Conservation (phyloP, 2,113 vertebrate species). For the Mystacornis crossleyi region DNA sequence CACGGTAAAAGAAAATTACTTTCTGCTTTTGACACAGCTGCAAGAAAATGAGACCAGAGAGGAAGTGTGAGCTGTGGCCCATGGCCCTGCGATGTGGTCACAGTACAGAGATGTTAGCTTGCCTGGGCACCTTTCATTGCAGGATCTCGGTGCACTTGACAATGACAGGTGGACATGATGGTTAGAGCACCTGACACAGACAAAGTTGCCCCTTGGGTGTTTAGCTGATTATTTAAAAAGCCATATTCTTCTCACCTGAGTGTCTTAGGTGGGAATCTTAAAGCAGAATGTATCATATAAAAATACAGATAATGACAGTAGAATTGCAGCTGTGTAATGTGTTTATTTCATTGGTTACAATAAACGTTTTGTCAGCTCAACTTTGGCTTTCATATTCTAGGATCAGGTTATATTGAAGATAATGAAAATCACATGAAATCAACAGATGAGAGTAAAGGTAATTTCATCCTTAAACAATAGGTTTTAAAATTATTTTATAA, state of each 20-base stretch:
- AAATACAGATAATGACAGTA: not conserved
- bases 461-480: not conserved
- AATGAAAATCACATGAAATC: conserved; percentile 72
- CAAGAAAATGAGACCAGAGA: not conserved
- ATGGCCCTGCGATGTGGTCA: not conserved
- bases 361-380: not conserved
- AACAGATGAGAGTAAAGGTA: conserved; percentile 78
- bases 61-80: not conserved
- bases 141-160: not conserved
- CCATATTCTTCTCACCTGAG: not conserved
- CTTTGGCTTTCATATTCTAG: conserved; percentile 41
- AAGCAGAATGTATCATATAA: not conserved
- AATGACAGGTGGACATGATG: not conserved
- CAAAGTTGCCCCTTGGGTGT: not conserved
- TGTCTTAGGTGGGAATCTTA: not conserved
- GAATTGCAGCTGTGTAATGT: not conserved
- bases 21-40: not conserved
- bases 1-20: not conserved
- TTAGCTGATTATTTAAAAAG: not conserved
- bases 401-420: conserved; percentile 70
- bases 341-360: not conserved
- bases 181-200: not conserved
- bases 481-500: not conserved
- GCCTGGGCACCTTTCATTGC: not conserved
- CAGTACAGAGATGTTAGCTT: not conserved